Percentiles rank a stretch among this genome's conserved stretches.
Conservation (phyloP, 2,797 vertebrate genomes). For the Chromobotia macracanthus region DNA sequence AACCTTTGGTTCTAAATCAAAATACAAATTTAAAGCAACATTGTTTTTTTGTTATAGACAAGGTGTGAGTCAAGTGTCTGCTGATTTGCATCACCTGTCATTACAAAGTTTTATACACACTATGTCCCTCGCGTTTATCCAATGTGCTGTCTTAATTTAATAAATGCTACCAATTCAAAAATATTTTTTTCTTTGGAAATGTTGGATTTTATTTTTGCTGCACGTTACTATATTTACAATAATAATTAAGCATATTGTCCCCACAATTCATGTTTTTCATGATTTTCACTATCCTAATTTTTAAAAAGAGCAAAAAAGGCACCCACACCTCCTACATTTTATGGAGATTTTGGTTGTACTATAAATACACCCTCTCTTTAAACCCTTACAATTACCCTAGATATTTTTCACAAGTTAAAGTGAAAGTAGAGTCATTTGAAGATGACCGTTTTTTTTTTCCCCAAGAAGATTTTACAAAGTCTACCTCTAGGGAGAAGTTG, state of each 20-base stretch:
- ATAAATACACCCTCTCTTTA: conserved; percentile 44
- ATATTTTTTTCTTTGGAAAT: no score
- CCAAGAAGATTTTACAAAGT: conserved; percentile 41
- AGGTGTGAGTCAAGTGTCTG: not conserved
- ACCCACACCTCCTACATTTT: not conserved
- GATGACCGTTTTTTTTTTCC: conserved; percentile 41
- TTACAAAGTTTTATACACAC: not conserved
- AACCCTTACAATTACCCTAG: conserved; percentile 46
- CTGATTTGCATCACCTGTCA: not conserved
- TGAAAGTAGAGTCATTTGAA: conserved; percentile 38
- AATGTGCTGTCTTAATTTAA: not conserved
- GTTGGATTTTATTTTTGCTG: no score
- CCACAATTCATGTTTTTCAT: not conserved
- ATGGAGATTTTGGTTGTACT: conserved; percentile 26
- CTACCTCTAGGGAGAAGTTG: conserved; percentile 10
- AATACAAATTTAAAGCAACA: conserved; percentile 31
- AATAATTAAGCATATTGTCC: not conserved
- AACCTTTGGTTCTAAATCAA: conserved; percentile 25
- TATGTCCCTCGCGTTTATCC: not conserved
- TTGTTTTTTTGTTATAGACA: not conserved
- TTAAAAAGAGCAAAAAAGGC: not conserved
- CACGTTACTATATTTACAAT: no score
- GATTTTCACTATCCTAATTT: no score
- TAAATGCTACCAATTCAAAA: not conserved
- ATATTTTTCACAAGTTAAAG: conserved; percentile 37